Percentiles rank a stretch among this genome's conserved stretches.
Evolutionary conservation across 2,888 invertebrate species (phyloP).

Genomic region (Pyralis farinalis): DNA sequence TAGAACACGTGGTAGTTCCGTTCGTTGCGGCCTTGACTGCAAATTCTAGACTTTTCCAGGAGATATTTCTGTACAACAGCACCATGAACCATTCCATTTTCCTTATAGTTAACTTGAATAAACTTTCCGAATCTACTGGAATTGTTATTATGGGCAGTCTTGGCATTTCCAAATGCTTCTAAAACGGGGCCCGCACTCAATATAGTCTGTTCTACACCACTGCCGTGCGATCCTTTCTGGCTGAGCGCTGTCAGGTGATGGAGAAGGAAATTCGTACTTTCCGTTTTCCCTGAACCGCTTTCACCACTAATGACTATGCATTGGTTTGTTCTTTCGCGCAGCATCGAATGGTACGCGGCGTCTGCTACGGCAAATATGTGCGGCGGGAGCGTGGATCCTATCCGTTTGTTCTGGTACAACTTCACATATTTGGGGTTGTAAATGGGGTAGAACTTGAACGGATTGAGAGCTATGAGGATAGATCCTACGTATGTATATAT

Average conservation of each 20-base stretch:
- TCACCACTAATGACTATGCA: slow-evolving; percentile 98
- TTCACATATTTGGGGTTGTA: slow-evolving; percentile 99
- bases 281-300: slow-evolving; percentile 98
- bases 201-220: slow-evolving; percentile 98
- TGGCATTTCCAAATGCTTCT: slow-evolving; percentile 99
- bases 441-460: slow-evolving; percentile 97
- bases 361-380: slow-evolving; percentile 98
- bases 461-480: slow-evolving; percentile 96
- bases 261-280: slow-evolving; percentile 96
- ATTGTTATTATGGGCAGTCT: slow-evolving; percentile 98
- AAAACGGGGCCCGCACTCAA: slow-evolving; percentile 97
- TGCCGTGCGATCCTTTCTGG: slow-evolving; percentile 96
- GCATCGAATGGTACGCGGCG: slow-evolving; percentile 96
- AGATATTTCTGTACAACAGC: slow-evolving; percentile 98
- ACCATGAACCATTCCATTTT: slow-evolving; percentile 99
- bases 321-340: slow-evolving; percentile 92
- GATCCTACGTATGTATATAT: slow-evolving; percentile 98
- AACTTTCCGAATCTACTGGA: slow-evolving; percentile 98
- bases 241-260: slow-evolving; percentile 97
- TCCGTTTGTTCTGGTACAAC: slow-evolving; percentile 94
- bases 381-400: slow-evolving; percentile 95
- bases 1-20: slow-evolving; percentile 99
- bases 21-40: slow-evolving; percentile 96
- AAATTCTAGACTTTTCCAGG: slow-evolving; percentile 96
- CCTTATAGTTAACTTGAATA: slow-evolving; percentile 98